phyloP scores from a whole-genome alignment of 2,113 vertebrate genomes.

The Electrona antarctica region DNA sequence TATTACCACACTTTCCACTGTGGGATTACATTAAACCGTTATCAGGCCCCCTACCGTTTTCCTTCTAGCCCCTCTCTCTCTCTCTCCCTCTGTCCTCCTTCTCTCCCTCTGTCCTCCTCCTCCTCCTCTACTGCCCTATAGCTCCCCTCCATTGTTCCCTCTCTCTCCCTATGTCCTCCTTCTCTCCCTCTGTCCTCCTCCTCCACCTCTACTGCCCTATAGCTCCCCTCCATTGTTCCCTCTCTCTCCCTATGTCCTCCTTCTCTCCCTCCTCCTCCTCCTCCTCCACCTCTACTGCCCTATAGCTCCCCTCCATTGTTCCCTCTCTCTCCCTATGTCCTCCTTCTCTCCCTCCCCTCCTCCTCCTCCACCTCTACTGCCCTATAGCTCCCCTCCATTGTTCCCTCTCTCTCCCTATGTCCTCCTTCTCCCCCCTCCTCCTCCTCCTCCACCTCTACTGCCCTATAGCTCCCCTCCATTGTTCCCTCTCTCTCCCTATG shows the following conservation, averaged over 20 bases:
- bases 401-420: slow-evolving; percentile 4
- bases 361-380: background rate
- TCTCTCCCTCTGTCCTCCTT: slow-evolving; percentile 27
- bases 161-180: slow-evolving; percentile 20
- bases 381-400: background rate
- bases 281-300: background rate
- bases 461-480: background rate
- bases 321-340: slow-evolving; percentile 7
- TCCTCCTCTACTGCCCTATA: background rate
- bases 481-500: slow-evolving; percentile 2
- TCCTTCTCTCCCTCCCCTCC: slow-evolving; percentile 34
- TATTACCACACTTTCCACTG: slow-evolving; percentile 68
- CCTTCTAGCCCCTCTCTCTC: background rate
- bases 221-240: background rate
- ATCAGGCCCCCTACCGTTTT: slow-evolving; percentile 12
- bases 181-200: slow-evolving; percentile 35
- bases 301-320: background rate
- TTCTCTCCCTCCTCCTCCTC: slow-evolving; percentile 33
- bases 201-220: no score
- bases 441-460: background rate
- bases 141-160: background rate
- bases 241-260: slow-evolving; percentile 17
- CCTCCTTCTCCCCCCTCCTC: slow-evolving; percentile 34
- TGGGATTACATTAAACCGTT: slow-evolving; percentile 68
- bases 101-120: slow-evolving; percentile 26